These are phyloP conservation scores for Papilio aristodemus DNA, from an alignment of 1,140 invertebrate species.

Conservation along the genomic window DNA sequence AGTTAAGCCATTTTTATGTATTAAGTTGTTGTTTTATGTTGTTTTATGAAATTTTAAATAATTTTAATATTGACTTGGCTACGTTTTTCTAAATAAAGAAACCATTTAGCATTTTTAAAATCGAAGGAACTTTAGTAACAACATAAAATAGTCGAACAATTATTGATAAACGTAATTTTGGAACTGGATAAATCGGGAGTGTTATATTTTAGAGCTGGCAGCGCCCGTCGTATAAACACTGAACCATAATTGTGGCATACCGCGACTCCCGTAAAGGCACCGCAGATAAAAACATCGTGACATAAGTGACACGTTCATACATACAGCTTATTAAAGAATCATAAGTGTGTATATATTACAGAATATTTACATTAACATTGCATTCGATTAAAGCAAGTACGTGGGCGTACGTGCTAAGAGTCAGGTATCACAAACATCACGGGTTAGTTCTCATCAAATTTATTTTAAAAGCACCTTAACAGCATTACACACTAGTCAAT, in stretches of 20 bases:
- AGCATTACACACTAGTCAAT: constrained; percentile 35
- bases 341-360: constrained; percentile 66
- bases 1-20: no score
- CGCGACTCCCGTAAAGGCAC: constrained; percentile 54
- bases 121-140: no score
- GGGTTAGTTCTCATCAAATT: constrained; percentile 42
- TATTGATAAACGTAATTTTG: no score
- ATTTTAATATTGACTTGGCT: no score
- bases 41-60: no score
- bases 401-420: constrained; percentile 37
- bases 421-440: constrained; percentile 49
- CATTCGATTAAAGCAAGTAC: constrained; percentile 37
- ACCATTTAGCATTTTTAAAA: no score
- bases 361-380: constrained; percentile 61
- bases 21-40: no score
- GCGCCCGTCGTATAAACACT: neutral
- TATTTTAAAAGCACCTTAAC: constrained; percentile 46
- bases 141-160: no score
- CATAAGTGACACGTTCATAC: constrained; percentile 59
- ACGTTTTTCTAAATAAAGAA: no score
- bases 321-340: constrained; percentile 56
- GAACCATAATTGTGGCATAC: constrained; percentile 31
- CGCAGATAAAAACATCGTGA: constrained; percentile 42
- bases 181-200: no score
- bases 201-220: neutral